Percentiles rank a stretch among this genome's conserved stretches.
phyloP scores from a whole-genome alignment of 2,113 vertebrate genomes.

The Pluvianellus socialis region DNA sequence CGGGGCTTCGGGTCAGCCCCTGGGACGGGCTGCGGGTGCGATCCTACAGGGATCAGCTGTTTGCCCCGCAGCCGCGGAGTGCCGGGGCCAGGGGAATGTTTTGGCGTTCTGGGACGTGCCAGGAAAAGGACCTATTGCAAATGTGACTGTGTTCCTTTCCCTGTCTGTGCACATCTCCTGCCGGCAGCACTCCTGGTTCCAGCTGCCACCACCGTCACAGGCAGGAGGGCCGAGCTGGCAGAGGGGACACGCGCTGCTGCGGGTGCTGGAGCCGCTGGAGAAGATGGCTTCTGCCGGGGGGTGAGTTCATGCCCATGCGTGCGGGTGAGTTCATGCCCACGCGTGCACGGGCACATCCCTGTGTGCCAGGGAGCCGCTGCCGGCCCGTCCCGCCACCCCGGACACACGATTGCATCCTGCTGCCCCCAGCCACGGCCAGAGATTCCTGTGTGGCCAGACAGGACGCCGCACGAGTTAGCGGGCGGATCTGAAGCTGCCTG shows the following conservation, averaged over 20 bases:
- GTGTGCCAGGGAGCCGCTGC: no score
- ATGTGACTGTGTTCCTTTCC: rapidly evolving
- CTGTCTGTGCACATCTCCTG: rapidly evolving
- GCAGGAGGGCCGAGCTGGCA: background rate
- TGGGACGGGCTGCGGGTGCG: background rate
- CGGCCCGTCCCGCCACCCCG: rapidly evolving
- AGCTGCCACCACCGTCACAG: rapidly evolving
- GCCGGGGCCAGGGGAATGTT: background rate
- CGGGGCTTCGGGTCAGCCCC: background rate
- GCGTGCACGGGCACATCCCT: background rate
- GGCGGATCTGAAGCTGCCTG: background rate
- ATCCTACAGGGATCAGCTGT: constrained; percentile 32
- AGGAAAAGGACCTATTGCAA: background rate
- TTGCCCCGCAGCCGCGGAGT: background rate
- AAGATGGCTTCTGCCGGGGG: background rate
- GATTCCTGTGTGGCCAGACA: background rate
- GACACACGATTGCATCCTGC: background rate
- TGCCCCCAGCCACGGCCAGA: background rate
- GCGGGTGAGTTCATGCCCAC: background rate
- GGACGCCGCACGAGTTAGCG: no score
- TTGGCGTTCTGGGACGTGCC: rapidly evolving
- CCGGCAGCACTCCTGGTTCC: background rate
- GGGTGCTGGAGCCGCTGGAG: background rate
- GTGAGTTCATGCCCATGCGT: background rate
- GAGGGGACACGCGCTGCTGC: background rate